Percentiles rank a stretch among this genome's conserved stretches.
phyloP scores from a whole-genome alignment of 2,888 invertebrate genomes.

The Blomia tropicalis region DNA sequence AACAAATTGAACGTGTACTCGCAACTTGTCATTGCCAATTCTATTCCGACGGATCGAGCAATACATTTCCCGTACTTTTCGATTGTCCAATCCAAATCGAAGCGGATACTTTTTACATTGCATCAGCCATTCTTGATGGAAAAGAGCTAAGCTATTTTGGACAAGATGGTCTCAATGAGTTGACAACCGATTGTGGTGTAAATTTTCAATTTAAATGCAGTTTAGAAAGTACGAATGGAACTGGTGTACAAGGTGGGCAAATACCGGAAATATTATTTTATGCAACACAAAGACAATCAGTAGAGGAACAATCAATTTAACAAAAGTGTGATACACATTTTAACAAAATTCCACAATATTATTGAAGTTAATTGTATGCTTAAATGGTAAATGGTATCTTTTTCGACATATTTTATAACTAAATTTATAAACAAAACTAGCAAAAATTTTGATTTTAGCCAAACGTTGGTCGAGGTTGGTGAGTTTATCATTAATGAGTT shows the following conservation, averaged over 20 bases:
- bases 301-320: no score
- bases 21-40: constrained; percentile 84
- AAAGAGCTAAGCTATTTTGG: constrained; percentile 89
- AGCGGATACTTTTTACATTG: constrained; percentile 82
- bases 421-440: no score
- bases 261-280: constrained; percentile 93
- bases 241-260: constrained; percentile 90
- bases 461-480: no score
- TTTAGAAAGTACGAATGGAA: constrained; percentile 90
- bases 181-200: constrained; percentile 66
- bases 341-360: no score
- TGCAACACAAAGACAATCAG: constrained; percentile 48
- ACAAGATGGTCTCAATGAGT: constrained; percentile 88
- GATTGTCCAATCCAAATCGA: constrained; percentile 61
- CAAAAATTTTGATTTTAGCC: no score
- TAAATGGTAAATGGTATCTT: no score
- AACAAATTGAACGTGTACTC: constrained; percentile 64
- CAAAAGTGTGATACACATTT: no score
- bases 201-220: constrained; percentile 95
- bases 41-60: constrained; percentile 89
- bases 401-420: no score
- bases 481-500: no score
- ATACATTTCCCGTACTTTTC: constrained; percentile 77
- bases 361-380: no score
- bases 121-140: constrained; percentile 84